Conservation (phyloP, 2,888 invertebrate species). For the Punctoribates punctum region DNA sequence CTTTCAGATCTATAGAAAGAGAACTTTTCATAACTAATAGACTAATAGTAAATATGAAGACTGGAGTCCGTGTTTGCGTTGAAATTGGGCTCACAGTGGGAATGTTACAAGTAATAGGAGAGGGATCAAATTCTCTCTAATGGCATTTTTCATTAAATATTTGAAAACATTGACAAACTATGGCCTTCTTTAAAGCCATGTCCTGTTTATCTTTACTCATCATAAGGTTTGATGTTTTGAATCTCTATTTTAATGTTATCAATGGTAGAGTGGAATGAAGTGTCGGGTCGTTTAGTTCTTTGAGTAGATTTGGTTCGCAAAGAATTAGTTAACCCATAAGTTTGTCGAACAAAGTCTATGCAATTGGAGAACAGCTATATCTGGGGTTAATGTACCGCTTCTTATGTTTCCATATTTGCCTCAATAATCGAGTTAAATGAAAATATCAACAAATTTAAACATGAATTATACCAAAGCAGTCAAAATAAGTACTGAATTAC, state of each 20-base stretch:
- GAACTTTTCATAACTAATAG: too few relatives aligned
- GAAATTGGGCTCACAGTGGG: too few relatives aligned
- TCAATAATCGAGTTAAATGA: not conserved
- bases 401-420: conserved; percentile 28
- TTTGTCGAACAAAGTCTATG: conserved; percentile 16
- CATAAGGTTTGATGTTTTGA: not conserved
- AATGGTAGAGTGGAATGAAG: conserved; percentile 1
- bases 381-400: conserved; percentile 17
- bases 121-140: too few relatives aligned
- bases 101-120: too few relatives aligned
- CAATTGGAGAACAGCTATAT: conserved; percentile 18
- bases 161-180: too few relatives aligned
- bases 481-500: too few relatives aligned
- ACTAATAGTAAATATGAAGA: too few relatives aligned
- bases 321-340: conserved; percentile 23
- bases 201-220: not conserved
- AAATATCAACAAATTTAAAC: conserved; percentile 19
- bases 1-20: too few relatives aligned
- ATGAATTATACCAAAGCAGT: too few relatives aligned
- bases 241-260: not conserved
- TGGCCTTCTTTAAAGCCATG: too few relatives aligned
- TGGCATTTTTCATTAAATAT: too few relatives aligned
- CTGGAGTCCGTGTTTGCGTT: too few relatives aligned
- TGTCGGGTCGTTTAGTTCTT: not conserved
- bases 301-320: not conserved